Conservation (phyloP, 2,797 vertebrate genomes). For the Coreius guichenoti region DNA sequence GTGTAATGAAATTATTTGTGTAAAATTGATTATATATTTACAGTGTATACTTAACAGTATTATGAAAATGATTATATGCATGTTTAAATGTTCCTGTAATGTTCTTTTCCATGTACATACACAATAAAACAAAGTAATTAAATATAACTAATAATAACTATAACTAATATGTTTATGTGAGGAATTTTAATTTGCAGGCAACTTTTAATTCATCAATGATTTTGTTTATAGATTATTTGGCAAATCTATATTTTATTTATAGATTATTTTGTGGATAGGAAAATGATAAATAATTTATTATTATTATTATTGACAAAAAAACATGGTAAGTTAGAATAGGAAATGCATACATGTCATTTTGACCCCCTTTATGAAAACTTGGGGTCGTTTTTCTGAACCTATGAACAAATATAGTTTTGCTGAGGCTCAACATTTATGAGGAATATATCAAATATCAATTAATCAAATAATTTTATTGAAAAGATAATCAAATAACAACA, state of each 20-base stretch:
- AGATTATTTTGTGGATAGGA: background rate
- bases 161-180: background rate
- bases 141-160: background rate
- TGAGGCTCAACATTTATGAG: slow-evolving; percentile 12
- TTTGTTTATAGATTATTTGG: background rate
- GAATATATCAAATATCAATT: background rate
- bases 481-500: background rate
- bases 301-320: background rate
- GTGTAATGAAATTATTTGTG: background rate
- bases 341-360: background rate
- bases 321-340: background rate
- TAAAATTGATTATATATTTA: background rate
- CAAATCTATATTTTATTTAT: background rate
- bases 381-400: background rate
- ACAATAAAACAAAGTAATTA: background rate
- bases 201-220: background rate
- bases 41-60: background rate
- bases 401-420: background rate
- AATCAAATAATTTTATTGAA: background rate
- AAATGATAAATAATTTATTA: background rate
- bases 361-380: slow-evolving; percentile 2
- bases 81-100: background rate
- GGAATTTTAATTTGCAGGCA: background rate
- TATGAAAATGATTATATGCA: background rate
- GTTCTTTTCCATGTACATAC: background rate